These are phyloP conservation scores for Linnaemya tessellans DNA, from an alignment of 2,888 invertebrate genomes.

Conservation along the genomic window DNA sequence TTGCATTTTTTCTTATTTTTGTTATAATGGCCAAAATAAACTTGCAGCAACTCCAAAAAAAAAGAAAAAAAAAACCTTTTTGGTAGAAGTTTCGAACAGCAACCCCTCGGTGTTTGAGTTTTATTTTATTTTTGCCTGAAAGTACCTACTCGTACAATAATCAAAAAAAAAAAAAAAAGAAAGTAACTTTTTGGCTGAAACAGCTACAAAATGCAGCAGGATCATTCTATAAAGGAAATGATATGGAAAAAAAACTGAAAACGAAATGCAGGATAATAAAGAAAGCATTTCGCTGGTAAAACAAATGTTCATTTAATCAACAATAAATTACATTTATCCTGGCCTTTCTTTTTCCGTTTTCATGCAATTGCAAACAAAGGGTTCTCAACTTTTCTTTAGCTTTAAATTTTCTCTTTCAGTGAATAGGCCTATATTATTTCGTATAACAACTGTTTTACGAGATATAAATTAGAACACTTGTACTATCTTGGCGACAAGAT, in stretches of 20 bases:
- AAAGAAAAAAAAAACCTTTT: constrained; percentile 52
- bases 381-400: constrained; percentile 14
- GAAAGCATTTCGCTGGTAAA: constrained; percentile 73
- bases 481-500: constrained; percentile 66
- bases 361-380: constrained; percentile 2
- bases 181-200: constrained; percentile 54
- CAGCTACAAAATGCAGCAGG: constrained; percentile 45
- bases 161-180: constrained; percentile 66
- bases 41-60: constrained; percentile 49
- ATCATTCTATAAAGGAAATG: constrained; percentile 69
- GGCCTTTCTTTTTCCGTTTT: constrained; percentile 48
- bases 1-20: constrained; percentile 27
- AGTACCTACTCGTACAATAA: too few relatives aligned
- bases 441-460: constrained; percentile 42
- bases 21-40: constrained; percentile 58
- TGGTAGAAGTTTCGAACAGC: constrained; percentile 41
- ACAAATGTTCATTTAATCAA: constrained; percentile 72
- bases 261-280: constrained; percentile 65
- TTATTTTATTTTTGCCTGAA: constrained; percentile 2
- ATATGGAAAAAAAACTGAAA: constrained; percentile 41
- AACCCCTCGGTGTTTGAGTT: constrained; percentile 31
- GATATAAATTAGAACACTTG: constrained; percentile 68
- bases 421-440: constrained; percentile 28
- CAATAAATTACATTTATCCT: constrained; percentile 72
- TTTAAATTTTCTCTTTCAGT: constrained; percentile 3